Conservation (phyloP, 1,140 invertebrate species). For the Procambarus virginalis region DNA sequence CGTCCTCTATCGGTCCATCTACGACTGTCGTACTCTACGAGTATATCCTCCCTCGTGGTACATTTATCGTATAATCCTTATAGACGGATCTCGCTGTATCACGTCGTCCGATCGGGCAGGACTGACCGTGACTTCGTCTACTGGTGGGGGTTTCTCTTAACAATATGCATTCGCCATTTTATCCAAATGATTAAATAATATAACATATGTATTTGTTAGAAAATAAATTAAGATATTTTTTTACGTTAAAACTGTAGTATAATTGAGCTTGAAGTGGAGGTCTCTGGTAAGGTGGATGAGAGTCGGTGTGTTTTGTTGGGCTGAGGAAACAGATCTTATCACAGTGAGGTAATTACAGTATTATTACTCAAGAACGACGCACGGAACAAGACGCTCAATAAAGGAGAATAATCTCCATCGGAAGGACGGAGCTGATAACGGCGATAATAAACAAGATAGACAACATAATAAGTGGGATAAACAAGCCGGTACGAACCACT, state of each 20-base stretch:
- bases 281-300: neutral
- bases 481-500: neutral
- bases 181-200: too few species aligned
- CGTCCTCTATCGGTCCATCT: neutral
- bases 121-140: neutral
- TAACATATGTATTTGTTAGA: too few species aligned
- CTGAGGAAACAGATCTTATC: neutral
- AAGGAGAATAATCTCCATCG: neutral
- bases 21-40: neutral
- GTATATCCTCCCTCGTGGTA: neutral
- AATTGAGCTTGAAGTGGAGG: too few species aligned
- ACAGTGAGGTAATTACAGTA: neutral
- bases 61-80: neutral
- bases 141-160: neutral
- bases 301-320: neutral
- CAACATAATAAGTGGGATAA: conserved; percentile 6
- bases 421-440: neutral
- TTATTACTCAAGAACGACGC: neutral
- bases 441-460: conserved; percentile 7
- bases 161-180: too few species aligned
- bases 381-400: neutral
- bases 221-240: too few species aligned
- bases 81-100: neutral
- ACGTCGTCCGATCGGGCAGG: neutral
- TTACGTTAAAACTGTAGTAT: too few species aligned